Evolutionary conservation across 2,113 vertebrate genomes (phyloP), one percentile per base, ranked within the genome.

Genomic region (Meriones unguiculatus): DNA sequence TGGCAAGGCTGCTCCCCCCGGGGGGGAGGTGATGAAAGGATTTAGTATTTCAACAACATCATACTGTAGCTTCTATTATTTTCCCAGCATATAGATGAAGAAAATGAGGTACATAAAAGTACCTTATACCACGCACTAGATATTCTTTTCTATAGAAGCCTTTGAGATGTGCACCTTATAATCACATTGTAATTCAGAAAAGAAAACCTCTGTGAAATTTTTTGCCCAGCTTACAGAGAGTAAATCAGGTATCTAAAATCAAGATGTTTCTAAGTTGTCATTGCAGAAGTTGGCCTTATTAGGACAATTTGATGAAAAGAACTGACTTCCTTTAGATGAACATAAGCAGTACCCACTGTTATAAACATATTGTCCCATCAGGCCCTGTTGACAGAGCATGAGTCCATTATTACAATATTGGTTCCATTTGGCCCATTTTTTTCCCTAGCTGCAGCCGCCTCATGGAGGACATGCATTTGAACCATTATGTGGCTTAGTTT

Each of bases 351-450:
- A 69, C 78, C 94, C 87, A 94, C 97, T 98, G 92, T 96, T 96
- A 78, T 15, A 95, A 67, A 88, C 94, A 96, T 93, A 95, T 96
- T 97, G 95, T 97, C 76, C 89, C 93, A 92, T 97, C 95, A 88
- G 95, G 46, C 96, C 94, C 96, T 90, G 91, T 93, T 94, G 96
- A 94, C 90, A 94, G 89, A 87, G 72, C 95, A 70, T 4, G 67
- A 77, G 41, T 94, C 89, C 96, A 90, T 97, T 97, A 97, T 97
- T 95, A 95, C 94, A 94, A 97, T 96, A 94, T 85, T 95, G 94
- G 94, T 81, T 97, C 89, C 91, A 94, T 84, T 97, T 97, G 96
- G 87, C 81, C 95, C 94, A 96, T 65, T 95, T 97, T 97, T 94
- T 97, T 77, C 67, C 77, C 81, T 93, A 95, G 95, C 91, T 93